Conservation (phyloP, 1,140 invertebrate genomes). For the Akabosia matsudoensis region DNA sequence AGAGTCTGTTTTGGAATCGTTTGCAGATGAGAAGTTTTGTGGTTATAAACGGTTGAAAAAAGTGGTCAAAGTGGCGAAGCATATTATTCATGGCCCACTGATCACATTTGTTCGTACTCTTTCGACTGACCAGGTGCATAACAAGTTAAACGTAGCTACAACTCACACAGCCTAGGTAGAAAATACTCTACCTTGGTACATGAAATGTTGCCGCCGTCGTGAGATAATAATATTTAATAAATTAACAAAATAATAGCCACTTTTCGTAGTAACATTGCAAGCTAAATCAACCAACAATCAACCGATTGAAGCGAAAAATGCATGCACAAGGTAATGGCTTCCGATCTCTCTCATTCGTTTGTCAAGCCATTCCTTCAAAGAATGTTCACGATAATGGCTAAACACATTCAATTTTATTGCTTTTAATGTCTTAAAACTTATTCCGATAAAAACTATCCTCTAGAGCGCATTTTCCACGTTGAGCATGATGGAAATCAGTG, state of each 20-base stretch:
- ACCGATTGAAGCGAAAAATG: not conserved
- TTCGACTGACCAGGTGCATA: too few species aligned
- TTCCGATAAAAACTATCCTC: too few species aligned
- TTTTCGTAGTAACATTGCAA: not conserved
- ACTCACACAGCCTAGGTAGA: not conserved
- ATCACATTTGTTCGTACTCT: not conserved
- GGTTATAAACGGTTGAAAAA: not conserved
- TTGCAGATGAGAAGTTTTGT: not conserved
- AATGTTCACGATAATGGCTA: not conserved
- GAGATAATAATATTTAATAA: not conserved
- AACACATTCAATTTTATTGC: not conserved
- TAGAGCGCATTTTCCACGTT: not conserved
- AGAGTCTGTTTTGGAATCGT: too few species aligned
- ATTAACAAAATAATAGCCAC: not conserved
- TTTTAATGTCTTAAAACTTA: not conserved
- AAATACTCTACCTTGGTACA: not conserved
- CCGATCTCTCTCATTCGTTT: conserved; percentile 1
- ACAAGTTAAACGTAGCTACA: too few species aligned
- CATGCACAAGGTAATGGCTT: conserved; percentile 15
- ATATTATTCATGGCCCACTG: not conserved
- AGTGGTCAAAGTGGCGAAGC: not conserved
- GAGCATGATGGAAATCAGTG: not conserved
- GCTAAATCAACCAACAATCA: not conserved
- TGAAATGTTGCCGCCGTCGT: not conserved
- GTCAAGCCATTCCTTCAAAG: not conserved